Evolutionary conservation across 2,888 invertebrate genomes (phyloP), one percentile per base, ranked within the genome.

Genomic region (Caenorhabditis sp.): DNA sequence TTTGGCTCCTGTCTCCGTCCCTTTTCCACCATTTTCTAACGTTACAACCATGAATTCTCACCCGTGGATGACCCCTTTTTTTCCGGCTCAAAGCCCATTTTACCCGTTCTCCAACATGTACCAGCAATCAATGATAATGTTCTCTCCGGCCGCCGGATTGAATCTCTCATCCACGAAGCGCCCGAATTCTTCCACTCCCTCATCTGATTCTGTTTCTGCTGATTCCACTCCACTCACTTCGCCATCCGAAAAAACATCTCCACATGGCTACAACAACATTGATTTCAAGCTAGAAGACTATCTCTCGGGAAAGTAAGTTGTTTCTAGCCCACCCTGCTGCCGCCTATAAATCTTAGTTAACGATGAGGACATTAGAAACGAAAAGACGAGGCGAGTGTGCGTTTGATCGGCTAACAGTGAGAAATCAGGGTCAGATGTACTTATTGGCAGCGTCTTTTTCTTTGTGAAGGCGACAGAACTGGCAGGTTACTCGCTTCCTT

Each of bases 381-480:
- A 67, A 53, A 44, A 28, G 28, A 35, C 15, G 26, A 26, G n/a
- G 9, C 32, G 32, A 68, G 26, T 3, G 8, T 4, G 55, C n/a
- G n/a, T 32, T 32, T 47, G 56, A 56, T 44, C 20, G 47, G 28
- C 24, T 58, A 15, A 11, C 47, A 47, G n/a, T n/a, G 32, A 37
- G 51, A 61, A 60, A 64, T 18, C 70, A 61, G 60, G 70, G 70
- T 70, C 70, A n/a, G 37, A 22, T 70, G 70, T 18, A 50, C 70
- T 70, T 70, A 47, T 60, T 22, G 11, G 11, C 40, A 40, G 40
- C 13, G 40, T 40, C 40, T 32, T 32, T 32, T 32, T 4, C 9
- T 32, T 32, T 26, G 53, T 40, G 6, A 13, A 40, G 40, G 40
- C 40, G 40, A 40, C 11, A 40, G 13, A 40, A 40, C 11, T 13